A percentile compares a stretch with the other conserved stretches of the same genome.
These are phyloP conservation scores for Eurosta solidaginis DNA, from an alignment of 1,140 invertebrate species.

Conservation along the genomic window DNA sequence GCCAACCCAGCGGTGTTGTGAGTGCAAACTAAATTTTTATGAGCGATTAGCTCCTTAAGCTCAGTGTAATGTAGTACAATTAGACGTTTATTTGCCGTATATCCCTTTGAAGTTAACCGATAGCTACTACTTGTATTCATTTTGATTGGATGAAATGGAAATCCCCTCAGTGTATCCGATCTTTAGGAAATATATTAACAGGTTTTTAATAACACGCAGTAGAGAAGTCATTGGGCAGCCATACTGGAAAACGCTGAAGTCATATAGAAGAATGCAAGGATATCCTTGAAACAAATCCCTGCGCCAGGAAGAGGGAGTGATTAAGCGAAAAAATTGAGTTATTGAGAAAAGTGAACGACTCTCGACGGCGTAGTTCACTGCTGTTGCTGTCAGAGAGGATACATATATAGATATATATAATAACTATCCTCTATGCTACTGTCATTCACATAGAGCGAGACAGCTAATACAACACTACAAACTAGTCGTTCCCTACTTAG, in stretches of 20 bases:
- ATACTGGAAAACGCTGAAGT: background rate
- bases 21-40: background rate
- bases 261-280: slow-evolving; percentile 1
- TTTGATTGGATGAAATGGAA: background rate
- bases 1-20: background rate
- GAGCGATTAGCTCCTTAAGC: too few relatives aligned
- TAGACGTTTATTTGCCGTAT: too few relatives aligned
- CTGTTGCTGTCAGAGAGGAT: too few relatives aligned
- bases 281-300: slow-evolving; percentile 10
- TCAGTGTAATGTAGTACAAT: too few relatives aligned
- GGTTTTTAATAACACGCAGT: too few relatives aligned
- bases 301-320: slow-evolving; percentile 8
- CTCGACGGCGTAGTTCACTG: background rate
- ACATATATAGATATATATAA: too few relatives aligned
- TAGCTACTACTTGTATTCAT: too few relatives aligned
- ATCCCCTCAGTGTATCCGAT: background rate
- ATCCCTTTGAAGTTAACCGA: too few relatives aligned
- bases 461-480: background rate
- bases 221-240: background rate
- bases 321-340: background rate
- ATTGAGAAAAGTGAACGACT: background rate
- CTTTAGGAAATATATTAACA: too few relatives aligned
- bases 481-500: too few relatives aligned
- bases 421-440: too few relatives aligned
- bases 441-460: background rate